Evolutionary conservation across 2,113 vertebrate species (phyloP).

Genomic region (Oncorhynchus kisutch): DNA sequence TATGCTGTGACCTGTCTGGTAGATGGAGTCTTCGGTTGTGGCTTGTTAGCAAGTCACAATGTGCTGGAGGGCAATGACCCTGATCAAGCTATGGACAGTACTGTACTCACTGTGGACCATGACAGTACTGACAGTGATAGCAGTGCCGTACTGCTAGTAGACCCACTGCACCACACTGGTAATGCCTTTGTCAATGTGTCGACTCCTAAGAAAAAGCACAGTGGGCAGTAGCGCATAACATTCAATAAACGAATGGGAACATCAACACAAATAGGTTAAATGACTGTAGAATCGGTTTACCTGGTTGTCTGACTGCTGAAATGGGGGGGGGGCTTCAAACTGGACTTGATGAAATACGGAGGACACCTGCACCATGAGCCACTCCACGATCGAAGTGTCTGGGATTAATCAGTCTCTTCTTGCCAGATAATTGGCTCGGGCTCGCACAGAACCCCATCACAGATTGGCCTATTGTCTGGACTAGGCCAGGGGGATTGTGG

Average conservation of each 20-base stretch:
- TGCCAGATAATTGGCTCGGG: slow-evolving; percentile 24
- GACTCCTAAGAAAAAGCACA: background rate
- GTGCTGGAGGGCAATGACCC: background rate
- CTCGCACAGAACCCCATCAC: slow-evolving; percentile 27
- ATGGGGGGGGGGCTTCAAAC: background rate
- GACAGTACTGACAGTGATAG: too few relatives aligned
- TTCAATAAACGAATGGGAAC: too few relatives aligned
- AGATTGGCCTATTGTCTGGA: slow-evolving; percentile 20
- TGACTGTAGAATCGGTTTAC: too few relatives aligned
- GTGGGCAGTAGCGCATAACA: background rate
- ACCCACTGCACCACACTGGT: background rate
- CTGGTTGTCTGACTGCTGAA: too few relatives aligned
- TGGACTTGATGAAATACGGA: slow-evolving; percentile 5
- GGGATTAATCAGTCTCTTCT: slow-evolving; percentile 3
- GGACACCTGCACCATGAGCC: slow-evolving; percentile 14
- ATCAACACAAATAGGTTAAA: too few relatives aligned
- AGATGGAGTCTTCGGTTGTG: background rate
- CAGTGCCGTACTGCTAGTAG: too few relatives aligned
- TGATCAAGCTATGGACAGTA: background rate
- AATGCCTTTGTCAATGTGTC: background rate
- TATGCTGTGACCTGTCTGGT: slow-evolving; percentile 11
- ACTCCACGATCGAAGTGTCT: slow-evolving; percentile 19
- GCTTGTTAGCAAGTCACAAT: background rate
- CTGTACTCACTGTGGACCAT: too few relatives aligned
- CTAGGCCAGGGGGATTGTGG: slow-evolving; percentile 24